Evolutionary conservation across 2,888 invertebrate genomes (phyloP).

Genomic region (Mechanitis mazaeus): DNA sequence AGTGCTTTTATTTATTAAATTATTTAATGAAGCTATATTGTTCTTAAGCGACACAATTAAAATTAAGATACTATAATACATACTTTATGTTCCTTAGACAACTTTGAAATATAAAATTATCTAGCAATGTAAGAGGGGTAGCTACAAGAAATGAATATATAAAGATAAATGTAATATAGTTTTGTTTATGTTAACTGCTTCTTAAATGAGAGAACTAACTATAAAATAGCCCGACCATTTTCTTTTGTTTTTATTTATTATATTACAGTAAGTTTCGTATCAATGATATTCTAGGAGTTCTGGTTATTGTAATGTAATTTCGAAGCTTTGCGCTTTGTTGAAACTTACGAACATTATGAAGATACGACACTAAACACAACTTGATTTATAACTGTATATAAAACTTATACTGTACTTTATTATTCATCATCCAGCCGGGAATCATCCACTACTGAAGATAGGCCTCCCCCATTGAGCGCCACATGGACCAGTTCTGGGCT

Average conservation of each 20-base stretch:
- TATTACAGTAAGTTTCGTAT: neutral
- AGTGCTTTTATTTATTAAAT: too few species aligned
- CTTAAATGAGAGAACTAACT: too few species aligned
- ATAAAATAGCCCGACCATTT: too few species aligned
- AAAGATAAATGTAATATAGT: neutral
- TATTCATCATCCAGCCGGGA: too few species aligned
- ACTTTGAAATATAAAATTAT: neutral
- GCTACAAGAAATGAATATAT: conserved; percentile 1
- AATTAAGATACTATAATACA: neutral
- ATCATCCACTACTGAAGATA: too few species aligned
- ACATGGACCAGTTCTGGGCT: too few species aligned
- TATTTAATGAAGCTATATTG: too few species aligned
- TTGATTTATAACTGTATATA: neutral
- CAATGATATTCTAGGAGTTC: conserved; percentile 1
- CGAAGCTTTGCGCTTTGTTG: neutral
- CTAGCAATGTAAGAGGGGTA: neutral
- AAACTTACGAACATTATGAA: neutral
- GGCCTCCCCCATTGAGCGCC: too few species aligned
- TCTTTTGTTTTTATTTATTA: neutral
- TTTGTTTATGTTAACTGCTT: neutral
- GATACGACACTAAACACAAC: conserved; percentile 2
- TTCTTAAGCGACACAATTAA: neutral
- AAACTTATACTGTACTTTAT: too few species aligned
- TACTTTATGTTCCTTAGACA: neutral
- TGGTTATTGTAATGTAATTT: neutral